Conservation (phyloP, 2,888 invertebrate species). For the Isoperla grammatica region DNA sequence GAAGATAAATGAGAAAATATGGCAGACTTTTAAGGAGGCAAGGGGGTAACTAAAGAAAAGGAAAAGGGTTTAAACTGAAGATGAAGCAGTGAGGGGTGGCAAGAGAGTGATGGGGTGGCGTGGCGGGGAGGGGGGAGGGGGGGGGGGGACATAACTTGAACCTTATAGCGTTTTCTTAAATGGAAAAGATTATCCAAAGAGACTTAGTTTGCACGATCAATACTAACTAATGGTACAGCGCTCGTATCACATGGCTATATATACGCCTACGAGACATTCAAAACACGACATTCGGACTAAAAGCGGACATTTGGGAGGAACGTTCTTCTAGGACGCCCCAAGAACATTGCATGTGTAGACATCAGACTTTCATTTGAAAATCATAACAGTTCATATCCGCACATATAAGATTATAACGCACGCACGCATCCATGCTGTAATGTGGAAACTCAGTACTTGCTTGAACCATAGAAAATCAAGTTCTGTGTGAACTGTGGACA, state of each 20-base stretch:
- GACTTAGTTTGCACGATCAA: slow-evolving; percentile 18
- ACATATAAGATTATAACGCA: no score
- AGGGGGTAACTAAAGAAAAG: slow-evolving; percentile 22
- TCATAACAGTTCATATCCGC: no score
- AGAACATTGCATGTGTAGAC: no score
- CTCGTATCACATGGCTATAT: slow-evolving; percentile 16
- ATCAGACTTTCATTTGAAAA: no score
- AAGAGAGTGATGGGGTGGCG: slow-evolving; percentile 2
- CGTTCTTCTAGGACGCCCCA: no score
- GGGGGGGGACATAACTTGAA: slow-evolving; percentile 22
- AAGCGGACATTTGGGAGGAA: no score
- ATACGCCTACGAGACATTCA: slow-evolving; percentile 13
- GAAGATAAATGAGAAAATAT: slow-evolving; percentile 20
- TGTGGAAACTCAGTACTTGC: no score
- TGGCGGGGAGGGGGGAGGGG: slow-evolving; percentile 6
- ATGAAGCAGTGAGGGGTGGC: slow-evolving; percentile 17
- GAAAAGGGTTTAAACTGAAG: slow-evolving; percentile 28
- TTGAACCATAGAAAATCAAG: no score
- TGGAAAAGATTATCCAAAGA: slow-evolving; percentile 31
- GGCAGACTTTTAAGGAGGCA: slow-evolving; percentile 14
- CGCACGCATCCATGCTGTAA: no score
- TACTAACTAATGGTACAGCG: slow-evolving; percentile 17
- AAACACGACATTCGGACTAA: slow-evolving; percentile 4
- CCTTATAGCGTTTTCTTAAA: slow-evolving; percentile 29
- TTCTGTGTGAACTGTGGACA: no score